These are phyloP conservation scores for Zoanthus sansibaricus DNA, from an alignment of 92 coral and sea anemone species.

Conservation along the genomic window DNA sequence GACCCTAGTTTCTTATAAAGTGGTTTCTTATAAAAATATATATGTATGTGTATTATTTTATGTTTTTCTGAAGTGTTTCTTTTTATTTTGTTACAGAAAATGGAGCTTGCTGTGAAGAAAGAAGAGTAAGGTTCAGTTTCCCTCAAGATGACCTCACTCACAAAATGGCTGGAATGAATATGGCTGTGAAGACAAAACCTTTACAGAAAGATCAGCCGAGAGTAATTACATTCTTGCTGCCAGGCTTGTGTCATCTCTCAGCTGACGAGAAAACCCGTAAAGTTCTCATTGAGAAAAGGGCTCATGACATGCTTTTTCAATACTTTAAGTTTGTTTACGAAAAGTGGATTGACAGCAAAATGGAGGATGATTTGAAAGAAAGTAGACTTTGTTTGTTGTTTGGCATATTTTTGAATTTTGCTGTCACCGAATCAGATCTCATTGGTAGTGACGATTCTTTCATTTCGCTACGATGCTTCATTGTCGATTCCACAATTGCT, in stretches of 20 bases:
- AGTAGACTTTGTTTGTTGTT: slow-evolving; percentile 72
- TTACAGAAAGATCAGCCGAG: slow-evolving; percentile 23
- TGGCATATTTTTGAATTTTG: slow-evolving; percentile 83
- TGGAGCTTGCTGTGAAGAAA: background rate
- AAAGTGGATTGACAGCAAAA: slow-evolving; percentile 19
- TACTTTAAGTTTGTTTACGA: slow-evolving; percentile 60
- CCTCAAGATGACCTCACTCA: background rate
- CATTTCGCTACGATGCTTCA: slow-evolving; percentile 54
- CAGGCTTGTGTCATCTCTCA: slow-evolving; percentile 92
- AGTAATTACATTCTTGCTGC: slow-evolving; percentile 76
- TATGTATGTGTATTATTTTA: too few species aligned
- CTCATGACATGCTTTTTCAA: slow-evolving; percentile 58
- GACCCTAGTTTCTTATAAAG: too few species aligned
- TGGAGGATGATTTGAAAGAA: slow-evolving; percentile 41
- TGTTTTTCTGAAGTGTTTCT: too few species aligned
- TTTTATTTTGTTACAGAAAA: slow-evolving; percentile 5
- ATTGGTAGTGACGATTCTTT: slow-evolving; percentile 47
- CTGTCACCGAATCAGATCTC: slow-evolving; percentile 82
- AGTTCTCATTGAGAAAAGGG: slow-evolving; percentile 68
- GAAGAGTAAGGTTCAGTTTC: slow-evolving; percentile 17
- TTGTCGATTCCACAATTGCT: slow-evolving; percentile 40
- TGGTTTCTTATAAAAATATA: too few species aligned
- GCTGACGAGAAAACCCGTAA: slow-evolving; percentile 84
- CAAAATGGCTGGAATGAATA: slow-evolving; percentile 16
- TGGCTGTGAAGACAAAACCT: background rate